Base-by-base conservation (phyloP, 2,113 vertebrate species). In the Gadus macrocephalus region DNA sequence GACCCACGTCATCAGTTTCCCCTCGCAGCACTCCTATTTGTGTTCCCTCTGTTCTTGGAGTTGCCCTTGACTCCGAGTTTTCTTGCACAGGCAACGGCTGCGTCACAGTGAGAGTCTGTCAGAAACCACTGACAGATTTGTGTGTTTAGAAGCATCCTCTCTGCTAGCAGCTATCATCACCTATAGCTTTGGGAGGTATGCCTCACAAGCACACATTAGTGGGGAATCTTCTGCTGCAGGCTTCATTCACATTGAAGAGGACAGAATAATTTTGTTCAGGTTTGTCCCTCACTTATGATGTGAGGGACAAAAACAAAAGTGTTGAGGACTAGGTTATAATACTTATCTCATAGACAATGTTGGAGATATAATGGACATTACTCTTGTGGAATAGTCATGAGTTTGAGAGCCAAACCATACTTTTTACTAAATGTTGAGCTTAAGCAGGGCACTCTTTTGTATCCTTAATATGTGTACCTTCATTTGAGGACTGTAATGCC, bases 131-230 rank as follows among this genome's bases (percentile, higher is more conserved):
- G 31, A 67, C 60, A 25, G 65, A 59, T 56, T 65, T 66, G 70
- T 66, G 64, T 59, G 9, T 25, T 27, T 22, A 8, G 53, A 55
- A 27, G 65, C 42, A 66, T 61, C 67, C 62, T 16, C 69, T 64
- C 68, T 71, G 67, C 62, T 75, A 27, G 42, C 58, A 64, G 56
- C 19, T 78, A 70, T 70, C 59, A 22, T 66, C 62, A 69, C 64
- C 60, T 49, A 61, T 67, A 67, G 72, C 56, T 49, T 74, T 68
- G 53, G 25, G 65, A 38, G 60, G 69, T 70, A 63, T 49, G 15
- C 25, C 66, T 72, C 59, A 55, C 55, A 38, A 53, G 58, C 14
- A 53, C 49, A 58, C 70, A 53, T 22, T 42, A 42, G 61, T 42
- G 61, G n/a, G 19, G 62, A 35, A 38, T 15, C 55, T 69, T 53